These are phyloP conservation scores for Galagoides demidoff DNA, from an alignment of 2,797 vertebrate species.

Conservation along the genomic window DNA sequence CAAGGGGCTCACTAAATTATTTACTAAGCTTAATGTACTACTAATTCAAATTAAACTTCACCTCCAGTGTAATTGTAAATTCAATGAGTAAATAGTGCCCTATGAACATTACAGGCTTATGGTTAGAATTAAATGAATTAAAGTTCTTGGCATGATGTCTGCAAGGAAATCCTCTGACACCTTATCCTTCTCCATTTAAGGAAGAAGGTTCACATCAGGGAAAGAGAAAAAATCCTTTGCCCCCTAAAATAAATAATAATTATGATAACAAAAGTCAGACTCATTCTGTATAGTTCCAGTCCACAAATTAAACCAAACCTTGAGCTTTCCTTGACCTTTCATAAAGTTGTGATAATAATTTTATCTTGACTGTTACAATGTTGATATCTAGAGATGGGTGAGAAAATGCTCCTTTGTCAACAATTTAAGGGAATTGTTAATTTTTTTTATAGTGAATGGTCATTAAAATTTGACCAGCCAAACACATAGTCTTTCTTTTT, in stretches of 20 bases:
- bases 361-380: not conserved
- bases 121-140: constrained; percentile 56
- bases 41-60: constrained; percentile 75
- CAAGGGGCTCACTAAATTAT: constrained; percentile 67
- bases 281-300: not conserved
- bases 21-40: constrained; percentile 67
- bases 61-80: constrained; percentile 72
- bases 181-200: not conserved
- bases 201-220: not conserved
- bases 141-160: not conserved
- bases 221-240: not conserved
- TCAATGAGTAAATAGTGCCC: constrained; percentile 55
- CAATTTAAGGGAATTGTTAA: not conserved
- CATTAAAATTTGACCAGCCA: not conserved
- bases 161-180: not conserved
- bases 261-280: not conserved
- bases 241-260: not conserved
- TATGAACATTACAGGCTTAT: constrained; percentile 41
- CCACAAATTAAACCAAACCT: not conserved
- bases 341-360: no score
- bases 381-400: not conserved
- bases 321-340: not conserved
- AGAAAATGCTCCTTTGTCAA: not conserved
- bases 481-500: not conserved
- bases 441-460: not conserved